Evolutionary conservation across 2,888 invertebrate genomes (phyloP), one percentile per base, ranked within the genome.

Genomic region (Autographa gamma): DNA sequence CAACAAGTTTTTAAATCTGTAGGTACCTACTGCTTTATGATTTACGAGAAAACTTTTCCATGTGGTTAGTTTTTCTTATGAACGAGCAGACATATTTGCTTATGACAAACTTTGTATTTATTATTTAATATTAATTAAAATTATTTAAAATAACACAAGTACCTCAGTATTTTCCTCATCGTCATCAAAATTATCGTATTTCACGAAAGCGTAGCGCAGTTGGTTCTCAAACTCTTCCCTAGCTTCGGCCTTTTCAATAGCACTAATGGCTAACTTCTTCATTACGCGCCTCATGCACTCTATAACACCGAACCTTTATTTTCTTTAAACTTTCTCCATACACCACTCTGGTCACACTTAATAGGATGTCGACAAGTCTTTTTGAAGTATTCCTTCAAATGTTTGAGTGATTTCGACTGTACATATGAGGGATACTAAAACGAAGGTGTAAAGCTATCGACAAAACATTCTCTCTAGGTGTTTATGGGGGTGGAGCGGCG

Each of bases 221-320:
- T 95, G 95, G 74, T 95, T 94, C 76, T 95, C 95, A 79, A 95
- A 95, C 59, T 89, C 85, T 72, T 93, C 92, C n/a, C 95, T 88
- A 0, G 95, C 95, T 73, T 93, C 92, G 0, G 87, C 87, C 75
- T 90, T 93, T 62, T 94, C 94, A 74, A 89, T 77, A 7, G 85
- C 90, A 85, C 88, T 91, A 13, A 71, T 66, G 56, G 77, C 79
- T 43, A 90, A 74, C 72, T 84, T 85, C 62, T 84, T 86, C 79
- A 82, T 79, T 48, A 60, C 66, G 63, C n/a, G n/a, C 69, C 18
- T 8, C 43, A 11, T 6, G 43, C 48, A 65, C 63, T 59, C 58
- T 16, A 58, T 13, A n/a, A 48, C 69, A 38, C 63, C 48, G 9
- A 56, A 11, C 18, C 19, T 25, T 9, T 11, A 0, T 11, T 25